Conservation (phyloP, 2,113 vertebrate genomes). For the Origma solitaria region DNA sequence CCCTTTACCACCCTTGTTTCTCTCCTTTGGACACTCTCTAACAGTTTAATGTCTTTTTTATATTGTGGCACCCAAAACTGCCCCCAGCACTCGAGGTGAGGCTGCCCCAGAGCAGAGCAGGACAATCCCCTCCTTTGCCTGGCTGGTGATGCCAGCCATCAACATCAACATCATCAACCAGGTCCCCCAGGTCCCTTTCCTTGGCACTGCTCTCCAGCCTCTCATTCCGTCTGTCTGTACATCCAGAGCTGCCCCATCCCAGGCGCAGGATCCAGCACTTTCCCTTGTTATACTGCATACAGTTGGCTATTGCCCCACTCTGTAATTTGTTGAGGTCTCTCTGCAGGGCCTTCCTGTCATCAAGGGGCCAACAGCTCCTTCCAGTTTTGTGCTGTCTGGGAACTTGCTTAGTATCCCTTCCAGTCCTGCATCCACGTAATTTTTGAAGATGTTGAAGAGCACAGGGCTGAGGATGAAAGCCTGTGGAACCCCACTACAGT, state of each 20-base stretch:
- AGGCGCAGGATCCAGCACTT: neutral
- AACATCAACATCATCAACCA: no score
- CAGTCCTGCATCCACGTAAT: neutral
- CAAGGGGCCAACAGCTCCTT: fast-evolving
- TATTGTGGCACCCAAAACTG: neutral
- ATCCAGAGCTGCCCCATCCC: neutral
- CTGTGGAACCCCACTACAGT: neutral
- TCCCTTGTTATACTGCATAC: neutral
- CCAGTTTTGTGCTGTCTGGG: neutral
- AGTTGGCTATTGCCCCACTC: neutral
- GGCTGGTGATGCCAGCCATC: fast-evolving
- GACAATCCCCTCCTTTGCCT: neutral
- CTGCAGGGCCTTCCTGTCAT: neutral
- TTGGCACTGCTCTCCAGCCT: fast-evolving
- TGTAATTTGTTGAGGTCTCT: neutral
- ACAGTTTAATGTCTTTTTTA: neutral
- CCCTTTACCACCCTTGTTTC: neutral
- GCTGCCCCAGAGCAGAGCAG: fast-evolving
- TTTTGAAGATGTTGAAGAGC: neutral
- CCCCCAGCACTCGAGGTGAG: fast-evolving
- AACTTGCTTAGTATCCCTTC: neutral
- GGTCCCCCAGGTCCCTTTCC: neutral
- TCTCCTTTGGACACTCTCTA: neutral
- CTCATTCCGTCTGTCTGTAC: neutral
- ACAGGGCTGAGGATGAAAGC: neutral